phyloP scores from a whole-genome alignment of 2,113 vertebrate genomes.

The Ceyx melanurus region DNA sequence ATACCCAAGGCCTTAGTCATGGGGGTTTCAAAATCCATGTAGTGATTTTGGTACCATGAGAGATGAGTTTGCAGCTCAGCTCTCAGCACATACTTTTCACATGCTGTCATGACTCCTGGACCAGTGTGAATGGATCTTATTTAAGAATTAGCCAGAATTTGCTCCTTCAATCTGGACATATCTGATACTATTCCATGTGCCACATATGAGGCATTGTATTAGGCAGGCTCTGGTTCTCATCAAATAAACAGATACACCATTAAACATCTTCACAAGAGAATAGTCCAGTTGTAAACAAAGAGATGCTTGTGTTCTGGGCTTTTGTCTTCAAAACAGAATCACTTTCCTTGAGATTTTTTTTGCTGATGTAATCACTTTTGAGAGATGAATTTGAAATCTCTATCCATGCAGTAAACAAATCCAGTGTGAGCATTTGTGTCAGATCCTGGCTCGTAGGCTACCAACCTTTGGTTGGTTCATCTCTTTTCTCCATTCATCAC shows the following conservation, averaged over 20 bases:
- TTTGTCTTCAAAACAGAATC: slow-evolving; percentile 23
- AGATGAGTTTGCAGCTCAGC: background rate
- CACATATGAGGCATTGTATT: slow-evolving; percentile 36
- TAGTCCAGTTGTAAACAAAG: slow-evolving; percentile 4
- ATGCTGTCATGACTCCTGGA: slow-evolving; percentile 36
- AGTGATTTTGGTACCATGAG: background rate
- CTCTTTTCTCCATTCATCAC: background rate
- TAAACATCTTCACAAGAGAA: slow-evolving; percentile 29
- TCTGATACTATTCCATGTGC: slow-evolving; percentile 23
- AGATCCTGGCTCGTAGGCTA: background rate
- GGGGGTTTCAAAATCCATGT: background rate
- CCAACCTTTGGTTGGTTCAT: background rate
- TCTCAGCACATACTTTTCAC: background rate
- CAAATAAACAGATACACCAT: slow-evolving; percentile 55
- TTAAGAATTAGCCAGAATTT: slow-evolving; percentile 47
- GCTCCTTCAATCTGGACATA: slow-evolving; percentile 13
- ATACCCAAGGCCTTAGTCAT: background rate
- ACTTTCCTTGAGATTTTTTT: background rate
- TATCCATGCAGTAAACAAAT: slow-evolving; percentile 5
- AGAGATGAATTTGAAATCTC: slow-evolving; percentile 38
- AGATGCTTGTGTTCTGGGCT: background rate
- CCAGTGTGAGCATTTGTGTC: background rate
- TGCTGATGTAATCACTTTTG: background rate
- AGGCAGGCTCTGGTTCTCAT: slow-evolving; percentile 50
- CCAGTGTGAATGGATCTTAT: slow-evolving; percentile 38